Evolutionary conservation across 2,113 vertebrate species (phyloP).

Genomic region (Mormoops blainvillei): DNA sequence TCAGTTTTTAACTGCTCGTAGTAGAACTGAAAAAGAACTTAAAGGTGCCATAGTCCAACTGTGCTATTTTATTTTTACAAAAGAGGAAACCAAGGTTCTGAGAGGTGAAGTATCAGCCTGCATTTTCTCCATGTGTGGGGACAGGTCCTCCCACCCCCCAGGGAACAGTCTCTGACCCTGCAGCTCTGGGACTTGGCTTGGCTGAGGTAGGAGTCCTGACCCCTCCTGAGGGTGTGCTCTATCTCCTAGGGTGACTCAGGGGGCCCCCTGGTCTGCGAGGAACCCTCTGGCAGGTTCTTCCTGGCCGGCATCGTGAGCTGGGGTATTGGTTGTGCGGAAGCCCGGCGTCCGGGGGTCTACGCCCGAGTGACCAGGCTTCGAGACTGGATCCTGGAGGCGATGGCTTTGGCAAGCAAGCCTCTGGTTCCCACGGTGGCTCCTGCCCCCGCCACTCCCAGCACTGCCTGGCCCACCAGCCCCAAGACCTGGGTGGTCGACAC

Average conservation of each 20-base stretch:
- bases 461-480: neutral
- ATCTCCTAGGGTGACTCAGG: conserved; percentile 93
- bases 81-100: neutral
- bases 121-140: rapidly evolving
- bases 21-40: neutral
- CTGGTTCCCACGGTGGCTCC: rapidly evolving
- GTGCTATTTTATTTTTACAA: neutral
- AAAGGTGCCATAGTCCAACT: neutral
- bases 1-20: neutral
- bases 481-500: neutral
- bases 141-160: rapidly evolving
- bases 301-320: conserved; percentile 95
- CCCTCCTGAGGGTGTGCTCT: neutral
- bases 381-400: conserved; percentile 88
- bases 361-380: conserved; percentile 88
- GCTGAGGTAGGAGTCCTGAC: neutral
- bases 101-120: neutral
- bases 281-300: conserved; percentile 90
- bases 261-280: conserved; percentile 93
- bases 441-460: neutral
- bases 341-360: conserved; percentile 92
- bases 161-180: neutral
- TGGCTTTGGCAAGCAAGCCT: neutral
- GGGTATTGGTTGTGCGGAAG: conserved; percentile 93
- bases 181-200: neutral